These are phyloP conservation scores for Caenorhabditis wallacei DNA, from an alignment of 2,888 invertebrate species.

Conservation along the genomic window DNA sequence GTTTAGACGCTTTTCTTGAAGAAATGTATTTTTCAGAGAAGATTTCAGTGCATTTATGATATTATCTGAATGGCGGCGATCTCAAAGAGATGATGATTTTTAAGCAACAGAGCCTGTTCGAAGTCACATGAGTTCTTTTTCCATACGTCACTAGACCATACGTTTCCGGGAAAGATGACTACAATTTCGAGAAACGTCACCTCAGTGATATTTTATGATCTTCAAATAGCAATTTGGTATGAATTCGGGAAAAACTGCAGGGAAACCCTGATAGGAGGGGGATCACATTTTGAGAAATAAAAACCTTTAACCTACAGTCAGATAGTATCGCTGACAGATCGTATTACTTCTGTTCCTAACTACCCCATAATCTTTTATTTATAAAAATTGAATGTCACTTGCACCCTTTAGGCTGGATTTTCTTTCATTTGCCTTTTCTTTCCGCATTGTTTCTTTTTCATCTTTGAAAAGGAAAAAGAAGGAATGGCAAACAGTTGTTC, in stretches of 20 bases:
- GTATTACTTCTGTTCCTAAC: no score
- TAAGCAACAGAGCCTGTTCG: neutral
- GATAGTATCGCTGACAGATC: no score
- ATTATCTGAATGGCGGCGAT: conserved; percentile 7
- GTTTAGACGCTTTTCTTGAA: no score
- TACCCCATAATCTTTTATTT: no score
- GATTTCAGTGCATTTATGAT: no score
- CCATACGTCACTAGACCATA: conserved; percentile 28
- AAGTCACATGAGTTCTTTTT: neutral
- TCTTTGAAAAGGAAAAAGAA: conserved; percentile 37
- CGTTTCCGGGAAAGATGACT: conserved; percentile 31
- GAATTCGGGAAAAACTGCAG: no score
- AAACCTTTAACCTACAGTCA: no score
- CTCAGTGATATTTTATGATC: conserved; percentile 2
- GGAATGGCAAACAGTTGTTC: conserved; percentile 21
- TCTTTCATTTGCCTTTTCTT: neutral
- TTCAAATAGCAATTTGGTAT: no score
- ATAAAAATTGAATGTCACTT: no score
- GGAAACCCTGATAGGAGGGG: no score
- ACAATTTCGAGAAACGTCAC: neutral
- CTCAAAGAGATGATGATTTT: conserved; percentile 41
- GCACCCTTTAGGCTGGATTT: no score
- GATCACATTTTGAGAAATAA: no score
- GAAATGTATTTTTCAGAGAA: neutral
- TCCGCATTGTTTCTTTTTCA: conserved; percentile 31